phyloP scores from a whole-genome alignment of 37 sponge, comb jelly and placozoan genomes.

The Petrosia ficiformis region DNA sequence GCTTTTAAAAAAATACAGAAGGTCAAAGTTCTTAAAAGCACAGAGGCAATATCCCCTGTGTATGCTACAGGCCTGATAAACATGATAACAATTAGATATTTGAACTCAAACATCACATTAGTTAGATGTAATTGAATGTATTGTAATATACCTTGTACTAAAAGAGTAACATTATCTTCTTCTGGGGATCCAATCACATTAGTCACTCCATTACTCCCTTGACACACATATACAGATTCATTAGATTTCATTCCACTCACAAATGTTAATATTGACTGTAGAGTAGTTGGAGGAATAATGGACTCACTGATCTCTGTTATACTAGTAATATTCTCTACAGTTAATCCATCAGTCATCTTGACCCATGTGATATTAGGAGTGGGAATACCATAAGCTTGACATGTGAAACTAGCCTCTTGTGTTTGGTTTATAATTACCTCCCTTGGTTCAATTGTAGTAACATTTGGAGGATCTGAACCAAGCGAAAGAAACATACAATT shows the following conservation, averaged over 20 bases:
- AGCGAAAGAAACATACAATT: neutral
- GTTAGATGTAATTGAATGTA: no score
- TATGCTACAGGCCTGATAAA: no score
- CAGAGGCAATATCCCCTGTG: no score
- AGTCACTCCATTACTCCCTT: neutral
- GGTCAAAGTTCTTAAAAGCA: no score
- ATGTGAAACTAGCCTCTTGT: neutral
- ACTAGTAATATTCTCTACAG: neutral
- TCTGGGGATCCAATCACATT: slow-evolving; percentile 1
- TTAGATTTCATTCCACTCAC: neutral
- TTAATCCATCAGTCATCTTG: neutral
- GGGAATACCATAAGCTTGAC: slow-evolving; percentile 25
- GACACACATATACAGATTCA: slow-evolving; percentile 1
- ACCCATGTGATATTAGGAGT: slow-evolving; percentile 19
- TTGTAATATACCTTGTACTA: neutral
- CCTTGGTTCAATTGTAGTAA: neutral
- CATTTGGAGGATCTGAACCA: slow-evolving; percentile 14
- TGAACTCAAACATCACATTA: no score
- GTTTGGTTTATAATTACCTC: slow-evolving; percentile 9
- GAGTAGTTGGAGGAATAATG: neutral
- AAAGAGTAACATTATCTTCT: neutral
- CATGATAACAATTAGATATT: no score
- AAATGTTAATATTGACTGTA: neutral
- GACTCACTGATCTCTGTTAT: neutral
- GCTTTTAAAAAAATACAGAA: no score